Base-by-base conservation (phyloP, 2,113 vertebrate species). In the Marmota flaviventris region DNA sequence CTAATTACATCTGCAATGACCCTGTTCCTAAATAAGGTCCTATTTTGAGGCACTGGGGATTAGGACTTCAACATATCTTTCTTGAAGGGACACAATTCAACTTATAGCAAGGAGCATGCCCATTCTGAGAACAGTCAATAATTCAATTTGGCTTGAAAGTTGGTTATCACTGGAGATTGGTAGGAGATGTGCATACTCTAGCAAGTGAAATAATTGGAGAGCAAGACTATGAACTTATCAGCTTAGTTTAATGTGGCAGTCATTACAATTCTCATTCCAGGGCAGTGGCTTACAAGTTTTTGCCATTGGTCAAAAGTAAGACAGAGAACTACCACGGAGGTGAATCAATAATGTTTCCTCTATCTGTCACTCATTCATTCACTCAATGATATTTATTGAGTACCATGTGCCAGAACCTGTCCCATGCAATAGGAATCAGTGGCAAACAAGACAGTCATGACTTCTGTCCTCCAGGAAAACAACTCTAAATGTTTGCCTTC, bases 41-140 rank as follows among this genome's bases (percentile, higher is more conserved):
- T 11, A 29, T 83, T 96, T 53, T 72, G 72, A 93, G 8, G 69
- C 61, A 18, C 45, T 45, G 20, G 13, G 51, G 42, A 25, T 24
- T 72, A 45, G 42, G 42, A 89, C 27, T 34, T 70, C 16, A 24
- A 32, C 14, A 16, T 88, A 29, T 34, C 32, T 37, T 45, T 84
- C 82, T 89, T 25, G n/a, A 83, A 82, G 56, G 45, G 77, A 25
- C 32, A 42, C 13, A 92, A 48, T 93, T 95, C 73, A 92, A 65
- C 37, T 25, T 34, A 10, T 24, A 18, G 9, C 2, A 63, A 89
- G 82, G 24, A 89, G 24, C 18, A 69, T 24, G 48, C 17, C 48
- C 69, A 8, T 97, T 82, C 18, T 20, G 24, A 94, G 56, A 82
- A 72, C 0, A 75, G 37, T 2, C 42, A 39, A 75, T n/a, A 17